Evolutionary conservation across 2,888 invertebrate species (phyloP), one percentile per base, ranked within the genome.

Genomic region (Mylabris sibirica): DNA sequence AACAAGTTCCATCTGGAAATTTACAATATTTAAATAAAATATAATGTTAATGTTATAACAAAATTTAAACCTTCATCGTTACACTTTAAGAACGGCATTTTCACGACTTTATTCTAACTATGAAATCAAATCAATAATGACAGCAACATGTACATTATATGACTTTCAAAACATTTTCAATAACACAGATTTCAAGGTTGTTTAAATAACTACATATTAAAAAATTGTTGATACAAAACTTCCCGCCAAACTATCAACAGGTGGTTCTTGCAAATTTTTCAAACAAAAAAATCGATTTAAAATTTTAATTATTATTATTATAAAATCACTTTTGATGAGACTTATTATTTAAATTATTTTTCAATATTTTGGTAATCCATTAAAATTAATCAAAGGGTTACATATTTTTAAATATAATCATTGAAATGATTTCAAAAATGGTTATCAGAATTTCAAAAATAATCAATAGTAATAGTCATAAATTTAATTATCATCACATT

Each of bases 161-260:
- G 79, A 79, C 79, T 79, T 79, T 79, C 79, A 79, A 72, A 72
- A 61, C 65, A 66, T 70, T 76, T 57, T 78, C 79, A 79, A 79
- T 78, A 76, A 76, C 79, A 78, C 66, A 72, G 71, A 72, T 76
- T n/a, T 77, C 78, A 78, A 78, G 78, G 78, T 78, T 77, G 68
- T 67, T 57, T 69, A 70, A 70, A 67, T 63, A 66, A 68, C n/a
- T n/a, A n/a, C n/a, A n/a, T n/a, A n/a, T 68, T 60, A 17, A 14
- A 24, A 14, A 20, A 22, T 53, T 22, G 22, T 53, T 11, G 59
- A 49, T 68, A 68, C 62, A 65, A 68, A 68, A 24, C 17, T 68
- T 65, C 68, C 59, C 68, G 68, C 68, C 34, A 30, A 57, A 22
- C 34, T n/a, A 34, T 20, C 30, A 60, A 60, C 35, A 60, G 3